Evolutionary conservation across 23 tunicate genomes (phyloP).

Genomic region (Halocynthia roretzi): DNA sequence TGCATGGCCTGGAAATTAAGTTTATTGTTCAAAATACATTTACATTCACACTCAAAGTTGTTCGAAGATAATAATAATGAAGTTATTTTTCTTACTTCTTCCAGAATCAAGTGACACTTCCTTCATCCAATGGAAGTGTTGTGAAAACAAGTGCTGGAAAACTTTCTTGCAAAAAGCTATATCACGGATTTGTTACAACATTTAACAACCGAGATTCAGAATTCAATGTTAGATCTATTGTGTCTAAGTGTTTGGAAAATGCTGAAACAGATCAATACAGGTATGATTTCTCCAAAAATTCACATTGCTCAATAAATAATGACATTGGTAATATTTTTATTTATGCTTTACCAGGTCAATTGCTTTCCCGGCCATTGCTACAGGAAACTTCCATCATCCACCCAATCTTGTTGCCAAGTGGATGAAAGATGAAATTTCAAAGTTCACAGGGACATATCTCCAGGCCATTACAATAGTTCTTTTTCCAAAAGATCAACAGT

Average conservation of each 20-base stretch:
- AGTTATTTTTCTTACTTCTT: too few species aligned
- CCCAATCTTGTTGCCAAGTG: slow-evolving; percentile 20
- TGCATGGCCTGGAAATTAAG: too few species aligned
- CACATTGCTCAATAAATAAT: not conserved
- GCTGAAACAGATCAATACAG: slow-evolving; percentile 30
- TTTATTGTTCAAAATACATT: too few species aligned
- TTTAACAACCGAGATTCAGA: slow-evolving; percentile 3
- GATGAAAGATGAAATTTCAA: slow-evolving; percentile 16
- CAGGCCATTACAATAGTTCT: slow-evolving; percentile 24
- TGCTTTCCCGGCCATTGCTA: slow-evolving; percentile 61
- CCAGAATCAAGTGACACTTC: too few species aligned
- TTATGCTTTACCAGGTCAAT: slow-evolving; percentile 11
- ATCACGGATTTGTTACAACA: slow-evolving; percentile 12
- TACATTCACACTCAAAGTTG: too few species aligned
- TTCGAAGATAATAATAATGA: too few species aligned
- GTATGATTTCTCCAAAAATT: not conserved
- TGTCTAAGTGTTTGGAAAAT: slow-evolving; percentile 25
- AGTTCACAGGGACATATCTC: slow-evolving; percentile 26
- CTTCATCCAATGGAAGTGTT: not conserved
- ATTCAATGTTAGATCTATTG: not conserved
- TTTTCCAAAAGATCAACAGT: slow-evolving; percentile 13
- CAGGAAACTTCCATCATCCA: slow-evolving; percentile 54
- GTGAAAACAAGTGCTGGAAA: slow-evolving; percentile 9
- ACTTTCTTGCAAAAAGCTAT: slow-evolving; percentile 8
- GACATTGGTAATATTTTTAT: too few species aligned